Base-by-base conservation (phyloP, 1,140 invertebrate genomes). In the Octopus bimaculoides region DNA sequence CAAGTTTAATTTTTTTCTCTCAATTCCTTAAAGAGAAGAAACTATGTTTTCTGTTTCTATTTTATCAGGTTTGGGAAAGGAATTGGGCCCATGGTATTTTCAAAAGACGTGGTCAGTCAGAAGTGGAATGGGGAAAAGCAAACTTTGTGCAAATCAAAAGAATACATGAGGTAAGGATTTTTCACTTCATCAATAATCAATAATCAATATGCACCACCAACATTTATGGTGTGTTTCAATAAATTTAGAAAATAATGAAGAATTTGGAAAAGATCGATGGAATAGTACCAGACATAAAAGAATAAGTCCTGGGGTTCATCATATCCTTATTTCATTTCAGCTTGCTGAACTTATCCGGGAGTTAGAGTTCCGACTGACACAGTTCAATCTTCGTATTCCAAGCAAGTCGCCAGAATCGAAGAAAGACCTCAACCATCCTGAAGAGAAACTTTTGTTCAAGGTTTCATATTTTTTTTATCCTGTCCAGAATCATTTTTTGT, bases 111-210 rank as follows among this genome's bases (percentile, higher is more conserved):
- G 87, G 86, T 26, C 82, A 83, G 26, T 85, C 84, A 81, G 95
- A 95, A 87, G 87, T 85, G 55, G 84, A 90, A 6, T 98, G 96
- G 96, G 94, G 94, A 5, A 89, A 90, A 4, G 89, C 92, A 3
- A 93, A 94, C 87, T 95, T 93, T 87, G 91, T 98, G 54, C 95
- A 96, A 84, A 86, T 94, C 17, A 92, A 92, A 14, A 92, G 93
- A 0, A 87, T 97, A 4, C 92, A 91, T 9, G 96, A 97, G 86
- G 88, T 89, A 79, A 69, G 81, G 66, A 8, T 41, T 41, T 41
- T 41, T 41, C 26, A 41, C 26, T 41, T 41, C 26, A 41, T 41
- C 26, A 41, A 41, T 41, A 41, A 41, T 41, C 26, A 41, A 41
- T 41, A 41, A 41, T 41, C 26, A 41, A 41, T 41, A 41, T 41